Evolutionary conservation across 2,113 vertebrate species (phyloP).

Genomic region (Polyodon spathula): DNA sequence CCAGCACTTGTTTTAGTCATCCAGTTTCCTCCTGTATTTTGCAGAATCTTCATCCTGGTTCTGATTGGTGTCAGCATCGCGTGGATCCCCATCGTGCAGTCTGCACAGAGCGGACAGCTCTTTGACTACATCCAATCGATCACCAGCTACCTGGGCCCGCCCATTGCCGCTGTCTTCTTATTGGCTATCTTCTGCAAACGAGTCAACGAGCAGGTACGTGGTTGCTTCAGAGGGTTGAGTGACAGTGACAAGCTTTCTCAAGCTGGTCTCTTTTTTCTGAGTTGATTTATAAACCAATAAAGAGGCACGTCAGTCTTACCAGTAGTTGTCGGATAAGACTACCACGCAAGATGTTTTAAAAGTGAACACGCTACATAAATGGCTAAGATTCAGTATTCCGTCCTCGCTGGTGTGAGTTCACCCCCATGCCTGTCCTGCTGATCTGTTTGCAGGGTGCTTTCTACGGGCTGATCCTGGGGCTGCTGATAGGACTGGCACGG

Average conservation of each 20-base stretch:
- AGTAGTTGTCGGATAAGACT: no score
- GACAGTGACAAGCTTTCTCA: no score
- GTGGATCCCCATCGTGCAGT: constrained; percentile 90
- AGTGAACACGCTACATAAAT: no score
- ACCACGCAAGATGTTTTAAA: no score
- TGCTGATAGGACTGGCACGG: constrained; percentile 62
- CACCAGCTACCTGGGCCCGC: constrained; percentile 85
- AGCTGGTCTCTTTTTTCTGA: no score
- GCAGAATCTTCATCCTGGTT: constrained; percentile 75
- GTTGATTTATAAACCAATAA: no score
- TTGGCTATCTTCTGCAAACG: constrained; percentile 85
- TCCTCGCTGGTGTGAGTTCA: no score
- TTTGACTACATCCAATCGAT: constrained; percentile 91
- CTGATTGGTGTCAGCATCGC: constrained; percentile 87
- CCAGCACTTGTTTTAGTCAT: no score
- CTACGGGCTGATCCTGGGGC: constrained; percentile 71
- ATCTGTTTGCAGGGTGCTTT: constrained; percentile 82
- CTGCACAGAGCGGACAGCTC: constrained; percentile 79
- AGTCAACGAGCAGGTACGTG: constrained; percentile 73
- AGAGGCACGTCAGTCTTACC: no score
- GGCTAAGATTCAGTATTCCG: no score
- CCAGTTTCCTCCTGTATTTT: constrained; percentile 11
- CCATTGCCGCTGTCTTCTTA: constrained; percentile 80
- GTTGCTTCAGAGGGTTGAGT: background rate
- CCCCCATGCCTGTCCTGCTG: no score